Base-by-base conservation (phyloP, 2,113 vertebrate genomes). In the Pteronura brasiliensis region DNA sequence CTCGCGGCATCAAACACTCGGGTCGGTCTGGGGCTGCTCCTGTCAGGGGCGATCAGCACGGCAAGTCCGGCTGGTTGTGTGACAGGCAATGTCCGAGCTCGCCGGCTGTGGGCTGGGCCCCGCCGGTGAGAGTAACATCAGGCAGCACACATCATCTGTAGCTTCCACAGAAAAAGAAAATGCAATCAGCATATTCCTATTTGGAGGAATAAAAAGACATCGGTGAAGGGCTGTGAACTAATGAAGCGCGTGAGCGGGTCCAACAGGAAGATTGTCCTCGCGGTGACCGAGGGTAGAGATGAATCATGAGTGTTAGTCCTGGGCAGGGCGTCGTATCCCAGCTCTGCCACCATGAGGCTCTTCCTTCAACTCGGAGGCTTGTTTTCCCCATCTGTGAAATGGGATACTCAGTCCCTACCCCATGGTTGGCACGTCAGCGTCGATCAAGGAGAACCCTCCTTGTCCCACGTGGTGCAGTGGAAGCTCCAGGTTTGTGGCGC, bases 191-290 rank as follows among this genome's bases (percentile, higher is more conserved):
- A 29, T 69, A 86, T 92, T 92, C 87, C 49, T 81, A 80, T 96
- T 90, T 87, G 87, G 84, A 93, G 96, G 87, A 90, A 76, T 55
- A 47, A 63, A 92, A 92, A 96, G 42, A 55, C 47, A 89, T 90
- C 15, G 34, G 87, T 27, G 39, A 67, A 69, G 79, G 44, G 18
- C 55, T 1, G 2, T 15, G 88, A 63, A 47, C 36, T 34, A 52
- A n/a, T 31, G 34, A 77, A 71, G 65, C 1, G 42, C 9, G 12
- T 2, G 69, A 74, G 93, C 14, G 57, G 36, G 83, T 74, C 27
- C 85, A 79, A 83, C 2, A 14, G 55, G 74, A 72, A 42, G 71
- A 29, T 31, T 84, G 90, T 69, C 14, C 55, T 67, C 1, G 9
- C 12, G 39, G 29, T 80, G 31, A 76, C 3, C 17, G 57, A 65